Base-by-base conservation (phyloP, 2,888 invertebrate species). In the Embidobia sp. region DNA sequence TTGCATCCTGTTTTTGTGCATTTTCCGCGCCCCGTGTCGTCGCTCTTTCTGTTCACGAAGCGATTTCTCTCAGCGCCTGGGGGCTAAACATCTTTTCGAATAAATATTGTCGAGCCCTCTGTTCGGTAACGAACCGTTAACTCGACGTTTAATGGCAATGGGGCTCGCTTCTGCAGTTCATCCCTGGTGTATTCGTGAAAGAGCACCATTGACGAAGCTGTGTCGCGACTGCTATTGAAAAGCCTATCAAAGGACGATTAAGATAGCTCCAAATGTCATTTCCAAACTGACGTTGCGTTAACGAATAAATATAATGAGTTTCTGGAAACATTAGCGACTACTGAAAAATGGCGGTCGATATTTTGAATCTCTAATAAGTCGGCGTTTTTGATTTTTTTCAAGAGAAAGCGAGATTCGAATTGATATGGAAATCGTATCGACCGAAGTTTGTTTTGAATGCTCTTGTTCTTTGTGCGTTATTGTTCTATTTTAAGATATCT, bases 91-190 rank as follows among this genome's bases (percentile, higher is more conserved):
- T 83, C 87, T 84, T 87, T 87, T 86, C 85, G 84, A 66, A 78
- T 80, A 79, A 85, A 83, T 83, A 86, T 85, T 82, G 80, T 49
- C 67, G 44, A 80, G 77, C 77, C 77, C 78, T 83, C 81, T 81
- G 86, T 87, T 85, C 83, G 81, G 80, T 81, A 84, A 86, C 85
- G 84, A 88, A 88, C 86, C 87, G 87, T 87, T 87, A 87, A 87
- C 85, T 87, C 81, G 84, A 83, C 83, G 83, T 84, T 85, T 87
- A 88, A 88, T 87, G 81, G 84, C 57, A 76, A 80, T 31, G 13
- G 61, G 37, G 53, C 33, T 40, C n/a, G 42, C 26, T 22, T 26
- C 37, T 10, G 10, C 11, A 10, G 33, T 10, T 37, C 26, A 40
- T 42, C 35, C 59, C 46, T 8, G 55, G 63, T 13, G 18, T 19